Evolutionary conservation across 2,797 vertebrate genomes (phyloP), one percentile per base, ranked within the genome.

Genomic region (Schizothorax lantsangensis): DNA sequence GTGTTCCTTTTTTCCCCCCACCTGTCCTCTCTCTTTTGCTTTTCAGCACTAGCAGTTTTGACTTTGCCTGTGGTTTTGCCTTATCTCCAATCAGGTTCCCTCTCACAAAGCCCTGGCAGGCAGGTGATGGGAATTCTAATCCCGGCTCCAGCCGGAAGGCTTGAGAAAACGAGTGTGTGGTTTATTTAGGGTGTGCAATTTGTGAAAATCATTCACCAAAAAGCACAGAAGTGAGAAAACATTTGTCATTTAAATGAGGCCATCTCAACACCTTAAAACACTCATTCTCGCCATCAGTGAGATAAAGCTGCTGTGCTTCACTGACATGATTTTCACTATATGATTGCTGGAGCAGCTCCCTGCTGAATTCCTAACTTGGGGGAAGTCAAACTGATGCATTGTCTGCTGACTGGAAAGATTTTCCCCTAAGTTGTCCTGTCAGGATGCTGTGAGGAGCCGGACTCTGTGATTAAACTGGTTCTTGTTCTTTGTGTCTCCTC

Each of bases 51-150:
- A 15, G 81, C 90, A 87, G 92, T 91, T 90, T 92, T 92, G 92
- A 92, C 92, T 94, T 94, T 93, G 91, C 93, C 92, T 89, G 23
- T 3, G 92, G 91, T 91, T 69, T 74, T 79, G 84, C 11, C 66
- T 54, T 91, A 79, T 86, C 80, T 91, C 91, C 91, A 90, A 83
- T 92, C 90, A 88, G 88, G 82, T 87, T 92, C 88, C 75, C 69
- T 88, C 52, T 88, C 91, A 88, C 30, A 84, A 75, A 62, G 90
- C 92, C 91, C 88, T 80, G 45, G 89, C 89, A 89, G 87, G 89
- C 90, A 91, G 86, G 86, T 89, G 90, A 90, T 91, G 93, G 91
- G 91, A 92, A 81, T 81, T 84, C 80, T 88, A 92, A 91, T 92
- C 79, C 91, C 91, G 89, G 89, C 89, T 86, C 14, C 88, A 89